Evolutionary conservation across 2,888 invertebrate species (phyloP), one percentile per base, ranked within the genome.

Genomic region (Plagodis dolabraria): DNA sequence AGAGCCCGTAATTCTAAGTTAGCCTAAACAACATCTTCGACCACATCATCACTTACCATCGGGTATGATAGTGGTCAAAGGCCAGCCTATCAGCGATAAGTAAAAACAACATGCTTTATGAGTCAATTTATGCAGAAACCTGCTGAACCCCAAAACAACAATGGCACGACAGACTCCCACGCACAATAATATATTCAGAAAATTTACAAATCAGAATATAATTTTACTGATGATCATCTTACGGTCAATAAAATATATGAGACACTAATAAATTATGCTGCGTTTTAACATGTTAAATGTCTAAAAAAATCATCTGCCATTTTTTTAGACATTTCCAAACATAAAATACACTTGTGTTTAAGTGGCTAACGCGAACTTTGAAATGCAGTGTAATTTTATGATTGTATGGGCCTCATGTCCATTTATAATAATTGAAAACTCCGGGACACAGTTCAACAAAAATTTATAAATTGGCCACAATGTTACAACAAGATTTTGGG

Each of bases 181-280:
- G 67, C 71, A 60, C 44, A 42, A 33, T 51, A 68, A 68, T 62
- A 60, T 65, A 54, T 53, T 67, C 62, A 66, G 65, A 64, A 70
- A 61, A 65, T 57, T 68, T 63, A 60, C 69, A 69, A 72, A 74
- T 71, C 36, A 64, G 55, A 47, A 57, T 7, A 46, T 57, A 57
- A 65, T 67, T 65, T 72, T 69, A 74, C 71, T 68, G 67, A 68
- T 70, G 60, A 61, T 61, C 47, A 56, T 56, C 54, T 48, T 49
- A 53, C 34, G 46, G 49, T 47, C 52, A 45, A 43, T 67, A 65
- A 68, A 69, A 68, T 59, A 48, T 33, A 63, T 45, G 44, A 12
- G 47, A 43, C 48, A 57, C 54, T 38, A 58, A 53, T 63, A 58
- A 60, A 60, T 60, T 60, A 60, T 35, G 40, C 34, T 46, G n/a